Evolutionary conservation across 2,888 invertebrate species (phyloP), one percentile per base, ranked within the genome.

Genomic region (Mactromeris polynyma): DNA sequence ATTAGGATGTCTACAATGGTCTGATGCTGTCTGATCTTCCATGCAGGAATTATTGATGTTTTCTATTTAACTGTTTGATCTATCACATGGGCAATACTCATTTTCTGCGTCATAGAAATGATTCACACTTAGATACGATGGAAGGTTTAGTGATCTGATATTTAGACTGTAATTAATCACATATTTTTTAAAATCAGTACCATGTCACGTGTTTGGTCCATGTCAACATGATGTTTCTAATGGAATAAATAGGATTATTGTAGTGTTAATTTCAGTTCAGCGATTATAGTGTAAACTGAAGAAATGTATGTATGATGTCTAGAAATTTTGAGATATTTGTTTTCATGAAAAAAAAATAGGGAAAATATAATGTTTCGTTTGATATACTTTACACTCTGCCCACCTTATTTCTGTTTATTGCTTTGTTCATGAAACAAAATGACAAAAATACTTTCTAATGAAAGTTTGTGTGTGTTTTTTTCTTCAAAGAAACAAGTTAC

Each of bases 21-120:
- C 4, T 21, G 58, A 64, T 7, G 58, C 58, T 26, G 58, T 26
- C 58, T 64, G 58, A 64, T 26, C 26, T 64, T 26, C 58, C n/a
- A 21, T n/a, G n/a, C 58, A 11, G 58, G 26, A 64, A 64, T 64
- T 64, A 64, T 64, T 64, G 58, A 64, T 64, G 58, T 64, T 64
- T 64, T 64, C 58, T 64, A n/a, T 64, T 64, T 64, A 64, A 64
- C 58, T n/a, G 26, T 64, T 64, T 64, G 58, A 64, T 64, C 58
- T 26, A 26, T 64, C 54, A 64, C 2, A 1, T 9, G 58, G 9
- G 58, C 9, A 64, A 21, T 64, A 9, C 58, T 64, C 58, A 64
- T 64, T 26, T 46, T 64, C 58, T 64, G 58, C 58, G 58, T 64
- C 58, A 64, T 26, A 26, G 26, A 9, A 26, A 64, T 64, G 58